phyloP scores from a whole-genome alignment of 2,113 vertebrate species.

The Phylloscopus trochilus region DNA sequence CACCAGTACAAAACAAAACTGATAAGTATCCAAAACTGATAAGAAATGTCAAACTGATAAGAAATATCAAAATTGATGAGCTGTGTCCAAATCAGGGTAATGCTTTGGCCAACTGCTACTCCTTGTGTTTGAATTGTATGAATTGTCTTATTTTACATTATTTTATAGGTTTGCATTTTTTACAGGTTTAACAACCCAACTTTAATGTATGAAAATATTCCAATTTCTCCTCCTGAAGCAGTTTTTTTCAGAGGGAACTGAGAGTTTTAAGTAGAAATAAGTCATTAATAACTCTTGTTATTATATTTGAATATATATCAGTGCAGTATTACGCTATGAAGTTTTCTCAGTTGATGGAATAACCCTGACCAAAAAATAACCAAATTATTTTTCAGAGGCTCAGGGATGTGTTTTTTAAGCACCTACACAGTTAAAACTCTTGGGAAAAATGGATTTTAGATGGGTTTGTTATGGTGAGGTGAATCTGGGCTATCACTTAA shows the following conservation, averaged over 20 bases:
- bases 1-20: background rate
- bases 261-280: background rate
- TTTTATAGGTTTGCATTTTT: background rate
- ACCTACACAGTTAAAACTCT: background rate
- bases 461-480: background rate
- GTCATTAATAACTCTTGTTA: background rate
- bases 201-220: background rate
- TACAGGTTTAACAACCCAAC: rapidly evolving
- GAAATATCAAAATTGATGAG: background rate
- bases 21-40: background rate
- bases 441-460: rapidly evolving
- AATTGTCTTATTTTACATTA: background rate
- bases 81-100: background rate
- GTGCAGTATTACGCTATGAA: rapidly evolving
- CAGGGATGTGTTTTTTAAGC: background rate
- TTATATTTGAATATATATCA: background rate
- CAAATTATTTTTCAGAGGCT: background rate
- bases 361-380: background rate
- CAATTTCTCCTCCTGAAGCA: background rate
- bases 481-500: background rate
- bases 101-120: background rate
- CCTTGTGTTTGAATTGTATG: background rate
- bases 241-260: background rate
- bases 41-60: background rate
- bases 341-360: background rate